Evolutionary conservation across 2,888 invertebrate genomes (phyloP), one percentile per base, ranked within the genome.

Genomic region (Clostera curtula): DNA sequence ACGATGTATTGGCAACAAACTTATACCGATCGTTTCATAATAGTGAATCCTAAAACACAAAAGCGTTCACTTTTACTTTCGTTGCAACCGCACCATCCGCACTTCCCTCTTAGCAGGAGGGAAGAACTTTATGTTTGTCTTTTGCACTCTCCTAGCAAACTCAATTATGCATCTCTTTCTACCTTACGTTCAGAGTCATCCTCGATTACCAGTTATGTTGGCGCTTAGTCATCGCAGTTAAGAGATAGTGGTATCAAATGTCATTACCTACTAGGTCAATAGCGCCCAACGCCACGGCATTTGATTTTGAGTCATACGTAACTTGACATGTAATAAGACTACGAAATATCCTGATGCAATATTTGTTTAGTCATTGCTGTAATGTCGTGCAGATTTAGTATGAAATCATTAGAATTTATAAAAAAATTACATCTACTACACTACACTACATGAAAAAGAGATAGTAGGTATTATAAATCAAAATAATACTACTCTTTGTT

Each of bases 51-150:
- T 58, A 54, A 60, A 48, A 56, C 60, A 59, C 53, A 63, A 62
- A 57, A 61, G 57, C 65, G 58, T 63, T 69, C 54, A 76, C 77
- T 77, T 77, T 77, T 77, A 76, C 77, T 77, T 76, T 77, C 70
- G 53, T 59, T 61, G 58, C 56, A 59, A 56, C 49, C 57, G 54
- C 61, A 56, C 48, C 41, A 60, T 56, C 63, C 60, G 66, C 62
- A 65, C 66, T 70, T 68, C 70, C 70, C 61, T 64, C 64, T 58
- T 47, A 25, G 43, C 56, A 61, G 60, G 58, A 67, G 64, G 62
- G 55, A 61, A 55, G 41, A 50, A 37, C 31, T 30, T 22, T 43
- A 27, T 37, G 14, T 28, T 29, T 31, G 32, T 64, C 68, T 70
- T 68, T 43, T 49, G 72, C 49, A 13, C 43, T 34, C 55, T 12